A percentile compares a stretch with the other conserved stretches of the same genome.
Conservation (phyloP, 2,113 vertebrate species). For the Polypterus senegalus region DNA sequence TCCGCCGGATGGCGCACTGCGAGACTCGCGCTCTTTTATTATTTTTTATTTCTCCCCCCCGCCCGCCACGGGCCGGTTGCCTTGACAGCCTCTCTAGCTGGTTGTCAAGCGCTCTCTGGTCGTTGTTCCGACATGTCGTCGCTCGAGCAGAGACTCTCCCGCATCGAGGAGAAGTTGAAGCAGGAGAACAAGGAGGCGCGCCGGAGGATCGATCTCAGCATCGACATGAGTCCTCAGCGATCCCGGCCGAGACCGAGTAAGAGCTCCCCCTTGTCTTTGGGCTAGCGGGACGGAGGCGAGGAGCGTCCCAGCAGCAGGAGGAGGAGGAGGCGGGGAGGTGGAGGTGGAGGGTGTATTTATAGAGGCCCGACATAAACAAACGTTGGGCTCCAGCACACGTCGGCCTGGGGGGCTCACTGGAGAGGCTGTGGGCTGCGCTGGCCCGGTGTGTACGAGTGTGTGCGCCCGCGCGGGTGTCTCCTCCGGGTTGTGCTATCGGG, state of each 20-base stretch:
- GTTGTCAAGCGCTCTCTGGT: conserved; percentile 25
- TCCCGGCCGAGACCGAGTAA: conserved; percentile 60
- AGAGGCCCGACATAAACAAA: conserved; percentile 53
- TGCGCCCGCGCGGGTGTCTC: background rate
- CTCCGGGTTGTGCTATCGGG: no score
- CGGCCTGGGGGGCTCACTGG: no score
- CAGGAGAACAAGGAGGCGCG: conserved; percentile 59
- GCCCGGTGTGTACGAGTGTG: background rate
- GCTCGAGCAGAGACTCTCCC: conserved; percentile 65
- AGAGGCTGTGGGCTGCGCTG: background rate
- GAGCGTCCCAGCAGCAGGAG: conserved; percentile 1
- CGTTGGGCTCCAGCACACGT: conserved; percentile 8
- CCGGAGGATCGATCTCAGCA: conserved; percentile 57
- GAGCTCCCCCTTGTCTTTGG: conserved; percentile 23
- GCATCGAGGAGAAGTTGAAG: conserved; percentile 62
- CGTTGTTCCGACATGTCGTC: conserved; percentile 68
- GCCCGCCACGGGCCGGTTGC: no score
- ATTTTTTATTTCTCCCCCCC: background rate
- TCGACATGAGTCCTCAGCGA: conserved; percentile 61
- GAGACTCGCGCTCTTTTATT: no score
- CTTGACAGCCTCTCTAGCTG: no score
- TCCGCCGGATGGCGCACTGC: no score
- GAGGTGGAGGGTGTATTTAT: conserved; percentile 18
- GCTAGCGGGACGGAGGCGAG: conserved; percentile 17
- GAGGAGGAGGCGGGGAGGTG: conserved; percentile 16